These are phyloP conservation scores for Drosophila histrio DNA, from an alignment of 2,888 invertebrate species.

Conservation along the genomic window DNA sequence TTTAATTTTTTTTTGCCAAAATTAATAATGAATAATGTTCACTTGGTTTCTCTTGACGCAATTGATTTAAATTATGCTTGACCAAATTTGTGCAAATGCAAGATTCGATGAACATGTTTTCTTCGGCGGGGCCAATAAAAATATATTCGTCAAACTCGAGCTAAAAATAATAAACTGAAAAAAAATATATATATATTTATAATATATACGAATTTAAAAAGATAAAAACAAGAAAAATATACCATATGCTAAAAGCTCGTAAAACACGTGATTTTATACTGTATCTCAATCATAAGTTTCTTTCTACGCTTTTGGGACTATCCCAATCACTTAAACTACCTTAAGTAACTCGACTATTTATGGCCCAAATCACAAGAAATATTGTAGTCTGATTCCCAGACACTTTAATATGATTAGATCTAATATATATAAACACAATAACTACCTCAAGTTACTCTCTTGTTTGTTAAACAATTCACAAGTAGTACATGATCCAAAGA, in stretches of 20 bases:
- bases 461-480: constrained; percentile 1
- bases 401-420: neutral
- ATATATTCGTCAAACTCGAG: constrained; percentile 8
- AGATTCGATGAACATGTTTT: constrained; percentile 5
- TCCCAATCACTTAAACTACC: neutral
- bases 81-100: constrained; percentile 39
- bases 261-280: neutral
- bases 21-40: constrained; percentile 19
- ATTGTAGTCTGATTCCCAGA: neutral
- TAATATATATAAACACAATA: neutral
- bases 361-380: neutral
- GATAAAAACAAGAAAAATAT: neutral
- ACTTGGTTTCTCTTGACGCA: constrained; percentile 38
- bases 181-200: constrained; percentile 5
- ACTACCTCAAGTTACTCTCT: constrained; percentile 4
- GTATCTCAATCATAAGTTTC: no score
- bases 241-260: neutral
- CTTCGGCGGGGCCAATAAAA: constrained; percentile 1
- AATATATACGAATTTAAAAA: neutral
- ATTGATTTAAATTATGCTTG: constrained; percentile 49
- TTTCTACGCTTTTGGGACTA: neutral
- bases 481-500: neutral
- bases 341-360: constrained; percentile 23
- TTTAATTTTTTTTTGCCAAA: constrained; percentile 16
- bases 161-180: constrained; percentile 45